Evolutionary conservation across 1,140 invertebrate genomes (phyloP), one percentile per base, ranked within the genome.

Genomic region (Uloborus diversus): DNA sequence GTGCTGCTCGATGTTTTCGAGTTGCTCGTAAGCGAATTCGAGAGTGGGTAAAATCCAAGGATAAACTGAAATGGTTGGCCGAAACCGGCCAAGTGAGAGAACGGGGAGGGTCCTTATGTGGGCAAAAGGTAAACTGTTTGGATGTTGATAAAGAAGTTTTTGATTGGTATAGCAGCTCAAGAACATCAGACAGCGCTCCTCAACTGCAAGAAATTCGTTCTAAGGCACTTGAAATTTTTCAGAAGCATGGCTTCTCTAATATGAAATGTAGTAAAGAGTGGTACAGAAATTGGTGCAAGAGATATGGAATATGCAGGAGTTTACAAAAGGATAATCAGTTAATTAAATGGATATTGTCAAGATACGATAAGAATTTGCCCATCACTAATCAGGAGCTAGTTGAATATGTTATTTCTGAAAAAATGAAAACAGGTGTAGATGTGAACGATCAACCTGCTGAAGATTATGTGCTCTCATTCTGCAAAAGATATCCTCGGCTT

Each of bases 141-240:
- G 79, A 80, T 71, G 79, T 68, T 9, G 79, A 80, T 35, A 80
- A 71, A 47, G 79, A 80, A 42, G 68, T 80, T 9, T 80, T 53
- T 42, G 79, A 80, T 23, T 80, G 79, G 79, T 80, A 71, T 35
- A 56, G 4, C 11, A 65, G 32, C 9, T 53, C 25, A 32, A 62
- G 61, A 23, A 57, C 64, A 11, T 37, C 37, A 33, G 76, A 69
- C n/a, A 56, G 23, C 11, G 30, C 79, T 30, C 79, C 79, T 14
- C 53, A 80, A 20, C 47, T 71, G 4, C n/a, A 37, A 1, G 79
- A 80, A 28, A 73, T 80, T 32, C 35, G 79, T 17, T 32, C 68
- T 9, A 80, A 80, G 42, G 79, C 79, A 42, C 25, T 71, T 23
- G 68, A 80, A 61, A 70, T 80, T 33, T 80, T 80, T 47, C 66